Conservation (phyloP, 64 coral and sea anemone genomes). For the Actinia tenebrosa region DNA sequence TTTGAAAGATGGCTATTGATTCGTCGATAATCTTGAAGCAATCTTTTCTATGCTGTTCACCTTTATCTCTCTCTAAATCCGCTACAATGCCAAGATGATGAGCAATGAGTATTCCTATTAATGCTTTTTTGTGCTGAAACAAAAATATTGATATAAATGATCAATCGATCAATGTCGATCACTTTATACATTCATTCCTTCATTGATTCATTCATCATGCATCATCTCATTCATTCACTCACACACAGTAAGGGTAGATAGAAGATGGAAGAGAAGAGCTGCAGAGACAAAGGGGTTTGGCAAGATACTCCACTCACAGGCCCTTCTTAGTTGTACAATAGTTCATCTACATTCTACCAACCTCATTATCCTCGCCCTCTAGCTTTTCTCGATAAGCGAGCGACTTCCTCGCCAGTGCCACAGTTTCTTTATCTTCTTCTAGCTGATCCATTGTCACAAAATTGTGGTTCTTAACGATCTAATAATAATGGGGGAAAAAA, state of each 20-base stretch:
- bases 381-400: slow-evolving; percentile 69
- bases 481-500: no score
- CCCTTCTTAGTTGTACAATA: no score
- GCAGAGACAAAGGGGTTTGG: no score
- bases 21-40: slow-evolving; percentile 29
- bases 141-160: background rate
- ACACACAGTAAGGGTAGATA: no score
- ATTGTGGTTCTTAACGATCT: slow-evolving; percentile 98
- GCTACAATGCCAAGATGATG: slow-evolving; percentile 95
- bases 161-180: background rate
- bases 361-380: slow-evolving; percentile 88
- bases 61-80: slow-evolving; percentile 53
- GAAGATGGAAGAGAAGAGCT: no score
- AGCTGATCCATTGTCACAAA: slow-evolving; percentile 92
- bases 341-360: background rate
- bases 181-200: no score
- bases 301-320: no score
- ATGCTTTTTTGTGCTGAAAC: slow-evolving; percentile 73
- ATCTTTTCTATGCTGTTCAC: slow-evolving; percentile 43
- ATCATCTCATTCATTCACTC: no score
- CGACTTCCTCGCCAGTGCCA: slow-evolving; percentile 82
- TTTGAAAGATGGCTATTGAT: slow-evolving; percentile 4
- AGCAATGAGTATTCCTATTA: slow-evolving; percentile 81
- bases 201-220: no score
- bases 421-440: slow-evolving; percentile 88